These are phyloP conservation scores for Stramonita haemastoma DNA, from an alignment of 2,888 invertebrate genomes.

Conservation along the genomic window DNA sequence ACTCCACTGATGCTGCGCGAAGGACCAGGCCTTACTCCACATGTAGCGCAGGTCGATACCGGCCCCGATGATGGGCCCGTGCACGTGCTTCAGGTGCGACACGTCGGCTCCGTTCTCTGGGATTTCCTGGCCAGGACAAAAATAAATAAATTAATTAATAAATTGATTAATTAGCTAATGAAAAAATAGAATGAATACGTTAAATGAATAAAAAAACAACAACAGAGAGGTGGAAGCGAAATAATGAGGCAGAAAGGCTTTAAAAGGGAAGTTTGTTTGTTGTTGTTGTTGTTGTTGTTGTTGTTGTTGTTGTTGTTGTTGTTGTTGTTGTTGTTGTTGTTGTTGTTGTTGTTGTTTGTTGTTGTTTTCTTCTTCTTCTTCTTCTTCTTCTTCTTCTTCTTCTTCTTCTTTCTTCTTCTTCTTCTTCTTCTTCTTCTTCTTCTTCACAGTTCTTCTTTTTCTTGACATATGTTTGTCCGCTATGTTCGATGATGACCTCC, in stretches of 20 bases:
- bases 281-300: neutral
- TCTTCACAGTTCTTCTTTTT: too few relatives aligned
- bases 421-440: too few relatives aligned
- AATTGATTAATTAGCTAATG: neutral
- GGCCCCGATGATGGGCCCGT: slow-evolving; percentile 82
- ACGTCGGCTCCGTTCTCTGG: slow-evolving; percentile 94
- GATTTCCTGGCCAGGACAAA: slow-evolving; percentile 83
- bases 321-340: neutral
- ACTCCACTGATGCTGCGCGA: slow-evolving; percentile 82
- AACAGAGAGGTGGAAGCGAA: too few relatives aligned
- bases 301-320: neutral
- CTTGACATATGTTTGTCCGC: too few relatives aligned
- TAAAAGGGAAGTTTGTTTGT: too few relatives aligned
- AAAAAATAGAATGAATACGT: too few relatives aligned
- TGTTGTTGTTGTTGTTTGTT: neutral
- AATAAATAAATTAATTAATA: neutral
- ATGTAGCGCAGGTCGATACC: slow-evolving; percentile 77
- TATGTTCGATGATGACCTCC: too few relatives aligned
- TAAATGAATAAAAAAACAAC: too few relatives aligned
- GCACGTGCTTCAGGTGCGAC: slow-evolving; percentile 88
- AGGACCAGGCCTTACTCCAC: slow-evolving; percentile 75
- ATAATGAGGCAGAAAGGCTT: too few relatives aligned
- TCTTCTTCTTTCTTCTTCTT: too few relatives aligned
- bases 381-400: neutral
- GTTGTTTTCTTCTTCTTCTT: neutral